Base-by-base conservation (phyloP, 2,797 vertebrate species). In the Girardinus metallicus region DNA sequence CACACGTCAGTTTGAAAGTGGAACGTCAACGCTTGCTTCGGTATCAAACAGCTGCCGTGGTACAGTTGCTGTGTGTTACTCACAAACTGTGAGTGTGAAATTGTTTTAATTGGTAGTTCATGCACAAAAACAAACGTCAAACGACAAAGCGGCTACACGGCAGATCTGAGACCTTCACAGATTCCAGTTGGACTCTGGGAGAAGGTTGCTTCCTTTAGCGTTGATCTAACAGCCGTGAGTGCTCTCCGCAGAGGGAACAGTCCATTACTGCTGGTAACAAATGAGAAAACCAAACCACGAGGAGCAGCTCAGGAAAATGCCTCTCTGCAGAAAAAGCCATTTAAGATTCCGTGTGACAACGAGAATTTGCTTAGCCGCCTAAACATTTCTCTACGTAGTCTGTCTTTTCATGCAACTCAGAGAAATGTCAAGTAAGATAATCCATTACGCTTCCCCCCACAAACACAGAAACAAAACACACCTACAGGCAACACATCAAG, bases 331-430 rank as follows among this genome's bases (percentile, higher is more conserved):
- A 41, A 75, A 85, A 88, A 90, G 92, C 82, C 81, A 88, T 91
- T 93, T 87, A 90, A 83, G 81, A 86, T 86, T 92, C 81, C 84
- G 80, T 86, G 79, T 88, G 83, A 82, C 34, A 46, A 89, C n/a
- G 44, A 89, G 77, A 85, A 92, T 89, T 86, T 87, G 89, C 86
- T 88, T 70, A 55, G 71, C 87, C 81, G 81, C 78, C 86, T 87
- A 92, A 87, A 92, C 85, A 89, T 91, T 78, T 81, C 82, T 81
- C 62, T 85, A 82, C 87, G 88, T 87, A 85, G 87, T 90, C 84
- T 91, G 77, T 92, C 85, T 91, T 91, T 93, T 94, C 88, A 95
- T 88, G 87, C 85, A 91, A 85, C 86, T 83, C 94, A 39, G 18
- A 66, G 36, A 66, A 66, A 66, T 66, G 64, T 66, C 64, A 95